phyloP scores from a whole-genome alignment of 2,797 vertebrate genomes.

The Meriones psammophilus region DNA sequence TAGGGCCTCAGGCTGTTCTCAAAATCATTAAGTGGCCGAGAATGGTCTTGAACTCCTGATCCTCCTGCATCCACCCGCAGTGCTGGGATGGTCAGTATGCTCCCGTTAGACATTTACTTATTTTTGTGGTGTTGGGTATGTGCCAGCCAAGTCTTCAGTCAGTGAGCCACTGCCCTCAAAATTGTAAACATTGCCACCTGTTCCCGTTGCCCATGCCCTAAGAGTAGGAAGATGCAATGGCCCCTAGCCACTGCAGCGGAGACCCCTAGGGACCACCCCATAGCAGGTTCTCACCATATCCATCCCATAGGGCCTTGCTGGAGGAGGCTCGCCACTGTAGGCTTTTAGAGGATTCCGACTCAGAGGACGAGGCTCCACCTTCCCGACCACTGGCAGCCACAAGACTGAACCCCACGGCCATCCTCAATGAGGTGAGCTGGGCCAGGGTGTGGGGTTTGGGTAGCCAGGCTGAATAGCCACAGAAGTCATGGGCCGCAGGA shows the following conservation, averaged over 20 bases:
- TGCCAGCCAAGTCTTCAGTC: not conserved
- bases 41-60: not conserved
- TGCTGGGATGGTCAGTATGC: not conserved
- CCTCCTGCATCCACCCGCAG: not conserved
- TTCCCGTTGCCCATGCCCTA: too few species aligned
- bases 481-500: not conserved
- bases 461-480: constrained; percentile 71
- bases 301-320: constrained; percentile 89
- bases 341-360: constrained; percentile 93
- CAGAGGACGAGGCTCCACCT: constrained; percentile 88
- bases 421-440: constrained; percentile 91
- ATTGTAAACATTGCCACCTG: not conserved
- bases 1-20: not conserved
- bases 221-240: not conserved
- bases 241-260: not conserved
- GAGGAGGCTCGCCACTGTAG: constrained; percentile 91
- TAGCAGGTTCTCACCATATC: not conserved
- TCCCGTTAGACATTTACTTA: not conserved
- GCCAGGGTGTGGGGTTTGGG: not conserved
- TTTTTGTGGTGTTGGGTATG: not conserved
- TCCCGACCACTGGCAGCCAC: rapidly evolving
- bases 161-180: not conserved
- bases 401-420: constrained; percentile 82
- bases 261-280: not conserved
- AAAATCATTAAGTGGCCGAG: not conserved